A percentile compares a stretch with the other conserved stretches of the same genome.
Conservation (phyloP, 2,113 vertebrate species). For the Zapornia atra region DNA sequence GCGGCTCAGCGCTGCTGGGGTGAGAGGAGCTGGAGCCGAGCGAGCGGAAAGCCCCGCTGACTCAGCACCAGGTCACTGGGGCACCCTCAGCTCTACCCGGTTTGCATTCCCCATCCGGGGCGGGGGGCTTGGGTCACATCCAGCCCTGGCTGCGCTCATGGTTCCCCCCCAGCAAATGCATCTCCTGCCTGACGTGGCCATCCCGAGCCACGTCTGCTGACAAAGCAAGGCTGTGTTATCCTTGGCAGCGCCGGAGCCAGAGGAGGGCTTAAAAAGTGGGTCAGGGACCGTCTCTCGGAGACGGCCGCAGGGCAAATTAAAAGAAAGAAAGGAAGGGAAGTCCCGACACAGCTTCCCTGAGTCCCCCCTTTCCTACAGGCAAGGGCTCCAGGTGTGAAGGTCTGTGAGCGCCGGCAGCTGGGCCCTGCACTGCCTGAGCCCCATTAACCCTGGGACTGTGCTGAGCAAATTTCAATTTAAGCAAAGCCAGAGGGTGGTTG, state of each 20-base stretch:
- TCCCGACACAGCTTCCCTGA: background rate
- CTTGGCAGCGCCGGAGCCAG: background rate
- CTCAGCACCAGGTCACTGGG: background rate
- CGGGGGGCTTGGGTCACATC: accelerated
- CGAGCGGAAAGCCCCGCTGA: background rate
- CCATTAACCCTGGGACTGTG: background rate
- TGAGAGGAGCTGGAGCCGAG: background rate
- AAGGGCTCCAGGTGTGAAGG: background rate
- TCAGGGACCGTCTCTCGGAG: background rate
- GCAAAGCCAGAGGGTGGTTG: background rate
- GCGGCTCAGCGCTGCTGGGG: background rate
- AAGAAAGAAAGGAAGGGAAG: background rate
- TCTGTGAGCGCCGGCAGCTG: background rate
- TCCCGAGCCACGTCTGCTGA: accelerated
- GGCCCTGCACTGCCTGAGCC: background rate
- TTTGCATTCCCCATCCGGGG: background rate
- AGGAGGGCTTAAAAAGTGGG: background rate
- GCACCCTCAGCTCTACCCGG: accelerated
- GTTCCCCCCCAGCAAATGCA: background rate
- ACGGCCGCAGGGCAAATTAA: background rate
- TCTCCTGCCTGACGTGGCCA: background rate
- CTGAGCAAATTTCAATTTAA: background rate
- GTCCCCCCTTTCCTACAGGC: background rate
- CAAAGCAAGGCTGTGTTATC: constrained; percentile 29
- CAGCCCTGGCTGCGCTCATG: accelerated